Percentiles rank a stretch among this genome's conserved stretches.
phyloP scores from a whole-genome alignment of 2,888 invertebrate species.

The Troides helena region DNA sequence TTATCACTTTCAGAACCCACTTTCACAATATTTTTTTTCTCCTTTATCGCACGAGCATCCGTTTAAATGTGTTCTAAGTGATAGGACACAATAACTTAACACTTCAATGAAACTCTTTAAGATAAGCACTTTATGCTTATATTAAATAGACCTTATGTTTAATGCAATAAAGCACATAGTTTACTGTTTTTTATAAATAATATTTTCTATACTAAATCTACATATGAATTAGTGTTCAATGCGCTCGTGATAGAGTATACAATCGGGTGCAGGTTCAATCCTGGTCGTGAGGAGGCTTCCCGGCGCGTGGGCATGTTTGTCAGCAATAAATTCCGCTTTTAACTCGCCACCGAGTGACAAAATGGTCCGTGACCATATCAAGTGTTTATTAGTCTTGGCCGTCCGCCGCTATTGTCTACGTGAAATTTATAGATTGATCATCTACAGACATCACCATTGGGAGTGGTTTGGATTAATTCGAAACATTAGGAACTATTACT shows the following conservation, averaged over 20 bases:
- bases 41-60: slow-evolving; percentile 18
- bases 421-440: no score
- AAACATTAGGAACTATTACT: no score
- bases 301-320: slow-evolving; percentile 48
- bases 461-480: no score
- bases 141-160: slow-evolving; percentile 35
- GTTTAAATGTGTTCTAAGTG: slow-evolving; percentile 4
- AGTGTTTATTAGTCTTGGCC: slow-evolving; percentile 40
- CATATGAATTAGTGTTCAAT: background rate
- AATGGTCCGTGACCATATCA: slow-evolving; percentile 37
- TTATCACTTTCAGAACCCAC: no score
- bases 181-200: background rate
- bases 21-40: slow-evolving; percentile 1
- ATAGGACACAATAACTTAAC: slow-evolving; percentile 31
- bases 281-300: slow-evolving; percentile 42
- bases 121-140: slow-evolving; percentile 1
- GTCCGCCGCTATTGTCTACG: slow-evolving; percentile 18
- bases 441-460: no score
- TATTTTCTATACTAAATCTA: background rate
- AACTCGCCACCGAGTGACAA: slow-evolving; percentile 45
- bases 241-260: slow-evolving; percentile 37
- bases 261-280: slow-evolving; percentile 35
- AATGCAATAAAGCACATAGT: background rate
- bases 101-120: slow-evolving; percentile 27
- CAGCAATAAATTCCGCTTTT: slow-evolving; percentile 69